Evolutionary conservation across 1,140 invertebrate species (phyloP).

Genomic region (Hycleus phaleratus): DNA sequence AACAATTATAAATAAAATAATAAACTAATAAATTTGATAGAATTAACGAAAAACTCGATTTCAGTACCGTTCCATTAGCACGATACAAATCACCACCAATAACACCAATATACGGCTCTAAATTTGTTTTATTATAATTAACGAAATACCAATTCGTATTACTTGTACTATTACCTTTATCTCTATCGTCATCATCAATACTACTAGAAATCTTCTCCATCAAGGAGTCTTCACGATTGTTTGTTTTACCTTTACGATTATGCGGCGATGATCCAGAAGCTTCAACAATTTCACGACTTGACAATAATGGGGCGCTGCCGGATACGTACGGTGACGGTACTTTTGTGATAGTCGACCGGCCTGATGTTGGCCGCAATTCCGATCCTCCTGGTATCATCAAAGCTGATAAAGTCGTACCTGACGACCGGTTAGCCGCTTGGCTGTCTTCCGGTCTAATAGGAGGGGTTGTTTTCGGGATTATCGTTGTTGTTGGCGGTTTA

Average conservation of each 20-base stretch:
- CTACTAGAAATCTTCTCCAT: background rate
- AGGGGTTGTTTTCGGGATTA: background rate
- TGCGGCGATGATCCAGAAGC: background rate
- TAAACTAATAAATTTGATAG: background rate
- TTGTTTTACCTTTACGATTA: background rate
- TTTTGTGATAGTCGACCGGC: conserved; percentile 56
- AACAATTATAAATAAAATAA: too few species aligned
- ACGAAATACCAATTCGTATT: conserved; percentile 68
- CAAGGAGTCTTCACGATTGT: background rate
- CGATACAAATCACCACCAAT: background rate
- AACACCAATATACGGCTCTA: conserved; percentile 49
- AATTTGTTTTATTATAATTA: conserved; percentile 65
- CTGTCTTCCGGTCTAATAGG: background rate
- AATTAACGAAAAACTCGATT: background rate
- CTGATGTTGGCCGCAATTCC: conserved; percentile 38
- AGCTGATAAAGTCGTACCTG: conserved; percentile 42
- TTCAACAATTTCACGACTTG: conserved; percentile 6
- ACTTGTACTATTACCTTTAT: conserved; percentile 4
- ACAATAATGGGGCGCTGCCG: conserved; percentile 1
- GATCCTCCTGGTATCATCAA: conserved; percentile 51
- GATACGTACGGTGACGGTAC: conserved; percentile 45
- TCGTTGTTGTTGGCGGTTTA: background rate
- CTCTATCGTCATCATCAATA: conserved; percentile 22
- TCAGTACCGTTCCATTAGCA: too few species aligned
- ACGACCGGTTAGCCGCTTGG: background rate